Evolutionary conservation across 1,140 invertebrate species (phyloP), one percentile per base, ranked within the genome.

Genomic region (Lepidotrigona ventralis): DNA sequence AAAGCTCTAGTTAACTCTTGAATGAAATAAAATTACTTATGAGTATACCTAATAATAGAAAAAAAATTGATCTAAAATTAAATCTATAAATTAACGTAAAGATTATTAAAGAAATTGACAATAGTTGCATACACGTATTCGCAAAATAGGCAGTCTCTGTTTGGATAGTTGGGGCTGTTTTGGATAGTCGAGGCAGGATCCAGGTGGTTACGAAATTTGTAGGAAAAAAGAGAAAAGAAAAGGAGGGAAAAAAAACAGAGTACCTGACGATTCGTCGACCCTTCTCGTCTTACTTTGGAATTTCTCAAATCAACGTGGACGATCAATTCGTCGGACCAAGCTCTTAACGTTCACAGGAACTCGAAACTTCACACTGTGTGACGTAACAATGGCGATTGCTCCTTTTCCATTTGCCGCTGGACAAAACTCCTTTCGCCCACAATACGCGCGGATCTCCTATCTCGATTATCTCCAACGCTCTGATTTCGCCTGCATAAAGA

Each of bases 301-400:
- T 70, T 51, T 54, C 63, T 11, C 17, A 51, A 56, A 80, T 79
- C 64, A 79, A 72, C 60, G 54, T n/a, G 5, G 15, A 21, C 81
- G 74, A 77, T 86, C 76, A 64, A 83, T 83, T 80, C 73, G 73
- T 39, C 17, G 21, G 19, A 15, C 33, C 11, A 39, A 9, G 77
- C 80, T 85, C 83, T 74, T 86, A 85, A 85, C 79, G 89, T 91
- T 93, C 88, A 91, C 92, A 91, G 91, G 92, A 92, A 92, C 83
- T 91, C 88, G 89, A 92, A 82, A 33, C 39, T 46, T 46, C 26
- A 83, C 11, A 82, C 86, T 69, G 85, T 75, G 87, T 93, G 92
- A 93, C 91, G 92, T 81, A 93, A 93, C 92, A 93, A 93, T 92
- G 90, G 79, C 89, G 91, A 92, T 88, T 91, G 91, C 90, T 92